Evolutionary conservation across 2,113 vertebrate genomes (phyloP), one percentile per base, ranked within the genome.

Genomic region (Micronycteris hirsuta): DNA sequence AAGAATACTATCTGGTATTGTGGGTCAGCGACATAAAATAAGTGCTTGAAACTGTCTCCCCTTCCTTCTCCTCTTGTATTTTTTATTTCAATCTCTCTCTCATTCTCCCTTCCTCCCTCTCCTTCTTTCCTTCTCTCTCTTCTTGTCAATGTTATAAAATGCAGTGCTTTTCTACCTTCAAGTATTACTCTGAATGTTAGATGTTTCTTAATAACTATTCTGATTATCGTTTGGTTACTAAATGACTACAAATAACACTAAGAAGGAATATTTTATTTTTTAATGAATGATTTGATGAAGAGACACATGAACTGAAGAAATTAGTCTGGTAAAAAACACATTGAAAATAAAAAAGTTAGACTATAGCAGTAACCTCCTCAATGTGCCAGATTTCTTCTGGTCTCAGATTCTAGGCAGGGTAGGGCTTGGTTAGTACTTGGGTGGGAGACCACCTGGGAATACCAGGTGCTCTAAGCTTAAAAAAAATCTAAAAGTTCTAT

Each of bases 21-120:
- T 83, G 38, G 94, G 28, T 63, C 61, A 94, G 15, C 28, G 47
- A 76, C 78, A 67, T 67, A 88, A 74, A 90, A 95, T 31, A 71
- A 77, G 63, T 43, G 8, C 20, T 94, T 91, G 19, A 65, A 91
- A 86, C 47, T 74, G 5, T 86, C 19, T 76, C 5, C 9, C 36
- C 4, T 49, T 93, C 24, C n/a, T 65, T 43, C 12, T 61, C 45
- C 43, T 54, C 12, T 10, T n/a, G 4, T 49, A 91, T 43, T 12
- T 86, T 86, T 65, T 36, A 65, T 47, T 89, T 36, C 22, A 58
- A 0, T 36, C 28, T 38, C 17, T 20, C 9, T 41, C 13, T 20
- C 33, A 1, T 2, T 38, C 17, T 22, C 9, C 38, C 16, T 26
- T 33, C 3, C 3, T 36, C 4, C 2, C 12, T 45, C 3, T 8